phyloP scores from a whole-genome alignment of 2,113 vertebrate genomes.

The Tauraco erythrolophus region DNA sequence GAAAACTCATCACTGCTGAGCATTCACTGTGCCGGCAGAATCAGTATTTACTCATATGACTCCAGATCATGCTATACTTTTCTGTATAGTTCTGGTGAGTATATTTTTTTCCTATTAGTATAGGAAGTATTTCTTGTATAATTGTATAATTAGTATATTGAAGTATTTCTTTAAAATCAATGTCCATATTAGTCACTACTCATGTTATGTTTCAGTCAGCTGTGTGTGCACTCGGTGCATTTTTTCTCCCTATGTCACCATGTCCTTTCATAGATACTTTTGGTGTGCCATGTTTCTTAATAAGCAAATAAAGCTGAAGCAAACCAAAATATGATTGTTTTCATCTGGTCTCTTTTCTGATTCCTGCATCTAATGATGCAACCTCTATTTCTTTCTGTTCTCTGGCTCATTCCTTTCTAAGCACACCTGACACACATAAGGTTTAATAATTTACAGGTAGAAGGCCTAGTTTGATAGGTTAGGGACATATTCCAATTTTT shows the following conservation, averaged over 20 bases:
- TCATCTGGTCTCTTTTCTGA: not conserved
- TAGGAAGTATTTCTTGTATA: too few species aligned
- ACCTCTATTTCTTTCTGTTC: not conserved
- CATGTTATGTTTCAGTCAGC: not conserved
- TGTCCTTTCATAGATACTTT: not conserved
- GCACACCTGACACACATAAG: constrained; percentile 15
- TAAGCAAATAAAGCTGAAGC: not conserved
- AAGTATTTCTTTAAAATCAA: not conserved
- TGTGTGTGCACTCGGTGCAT: not conserved
- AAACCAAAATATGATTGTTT: not conserved
- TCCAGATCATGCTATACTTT: rapidly evolving
- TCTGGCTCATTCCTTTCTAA: not conserved
- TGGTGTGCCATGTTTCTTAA: not conserved
- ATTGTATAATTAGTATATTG: too few species aligned
- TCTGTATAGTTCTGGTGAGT: not conserved
- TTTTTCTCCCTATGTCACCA: not conserved
- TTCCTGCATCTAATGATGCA: not conserved
- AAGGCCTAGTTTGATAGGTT: constrained; percentile 21
- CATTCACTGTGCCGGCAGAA: not conserved
- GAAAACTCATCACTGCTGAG: not conserved
- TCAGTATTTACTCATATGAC: not conserved
- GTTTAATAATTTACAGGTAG: constrained; percentile 58
- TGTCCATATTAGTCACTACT: not conserved
- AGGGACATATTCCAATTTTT: constrained; percentile 46
- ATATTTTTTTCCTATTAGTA: not conserved